A percentile compares a stretch with the other conserved stretches of the same genome.
phyloP scores from a whole-genome alignment of 1,140 invertebrate species.

The Drosophila sucinea region DNA sequence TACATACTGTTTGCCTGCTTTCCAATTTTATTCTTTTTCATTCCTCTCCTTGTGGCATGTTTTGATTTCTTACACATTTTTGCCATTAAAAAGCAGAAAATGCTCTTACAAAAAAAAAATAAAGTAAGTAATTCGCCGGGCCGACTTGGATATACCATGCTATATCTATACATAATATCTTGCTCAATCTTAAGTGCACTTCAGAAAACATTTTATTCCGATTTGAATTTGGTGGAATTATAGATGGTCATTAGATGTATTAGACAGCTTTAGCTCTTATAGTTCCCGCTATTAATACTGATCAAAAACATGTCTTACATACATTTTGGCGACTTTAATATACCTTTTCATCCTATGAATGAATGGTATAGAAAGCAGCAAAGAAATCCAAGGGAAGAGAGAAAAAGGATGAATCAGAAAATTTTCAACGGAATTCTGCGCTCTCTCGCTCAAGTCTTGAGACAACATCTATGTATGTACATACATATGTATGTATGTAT shows the following conservation, averaged over 20 bases:
- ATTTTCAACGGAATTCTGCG: slow-evolving; percentile 48
- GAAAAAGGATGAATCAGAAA: slow-evolving; percentile 19
- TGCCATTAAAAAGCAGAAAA: slow-evolving; percentile 57
- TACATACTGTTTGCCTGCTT: neutral
- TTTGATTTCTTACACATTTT: slow-evolving; percentile 69
- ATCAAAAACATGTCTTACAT: too few relatives aligned
- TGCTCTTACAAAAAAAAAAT: slow-evolving; percentile 27
- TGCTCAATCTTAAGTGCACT: too few relatives aligned
- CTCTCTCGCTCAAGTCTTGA: neutral
- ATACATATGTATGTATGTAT: slow-evolving; percentile 2
- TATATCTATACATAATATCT: too few relatives aligned
- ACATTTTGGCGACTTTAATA: too few relatives aligned
- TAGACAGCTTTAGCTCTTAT: too few relatives aligned
- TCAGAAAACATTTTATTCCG: too few relatives aligned
- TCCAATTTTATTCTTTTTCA: neutral
- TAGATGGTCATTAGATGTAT: too few relatives aligned
- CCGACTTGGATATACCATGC: too few relatives aligned
- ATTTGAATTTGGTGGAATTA: too few relatives aligned
- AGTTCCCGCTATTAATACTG: too few relatives aligned
- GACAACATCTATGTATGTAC: slow-evolving; percentile 13
- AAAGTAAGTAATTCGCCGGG: neutral
- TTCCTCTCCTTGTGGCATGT: slow-evolving; percentile 30
- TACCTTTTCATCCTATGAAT: too few relatives aligned
- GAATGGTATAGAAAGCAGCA: neutral
- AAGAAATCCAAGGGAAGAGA: neutral